phyloP scores from a whole-genome alignment of 2,797 vertebrate genomes.

The Lagocephalus sceleratus region DNA sequence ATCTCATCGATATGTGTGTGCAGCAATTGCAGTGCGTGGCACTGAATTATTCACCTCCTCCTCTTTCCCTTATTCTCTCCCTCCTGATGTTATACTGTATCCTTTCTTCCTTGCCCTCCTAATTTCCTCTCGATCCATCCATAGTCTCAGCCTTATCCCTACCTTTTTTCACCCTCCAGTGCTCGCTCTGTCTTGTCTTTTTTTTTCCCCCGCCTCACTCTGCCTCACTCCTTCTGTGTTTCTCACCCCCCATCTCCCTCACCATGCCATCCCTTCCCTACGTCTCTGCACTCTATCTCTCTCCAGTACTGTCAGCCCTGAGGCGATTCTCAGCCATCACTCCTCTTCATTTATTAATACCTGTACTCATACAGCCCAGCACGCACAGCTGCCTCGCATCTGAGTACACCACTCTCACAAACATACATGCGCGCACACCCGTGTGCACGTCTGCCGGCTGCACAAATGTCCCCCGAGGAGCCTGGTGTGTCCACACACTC shows the following conservation, averaged over 20 bases:
- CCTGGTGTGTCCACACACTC: conserved; percentile 62
- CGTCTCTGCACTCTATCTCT: conserved; percentile 30
- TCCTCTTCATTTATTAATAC: conserved; percentile 78
- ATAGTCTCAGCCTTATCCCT: conserved; percentile 17
- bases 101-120: conserved; percentile 35
- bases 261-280: conserved; percentile 15
- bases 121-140: conserved; percentile 34
- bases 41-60: conserved; percentile 70
- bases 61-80: conserved; percentile 43
- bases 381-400: conserved; percentile 54
- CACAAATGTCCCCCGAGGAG: conserved; percentile 58
- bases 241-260: background rate
- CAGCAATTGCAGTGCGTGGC: conserved; percentile 76
- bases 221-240: conserved; percentile 4
- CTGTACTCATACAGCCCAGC: conserved; percentile 62
- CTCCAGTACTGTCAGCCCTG: conserved; percentile 62
- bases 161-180: conserved; percentile 23
- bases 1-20: conserved; percentile 81
- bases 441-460: conserved; percentile 20
- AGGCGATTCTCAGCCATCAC: conserved; percentile 71
- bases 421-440: conserved; percentile 10
- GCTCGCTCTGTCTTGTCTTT: conserved; percentile 30
- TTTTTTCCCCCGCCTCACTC: conserved; percentile 12
- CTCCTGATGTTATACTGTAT: conserved; percentile 38
- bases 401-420: conserved; percentile 30